These are phyloP conservation scores for Unio pictorum DNA, from an alignment of 2,888 invertebrate genomes.

Conservation along the genomic window DNA sequence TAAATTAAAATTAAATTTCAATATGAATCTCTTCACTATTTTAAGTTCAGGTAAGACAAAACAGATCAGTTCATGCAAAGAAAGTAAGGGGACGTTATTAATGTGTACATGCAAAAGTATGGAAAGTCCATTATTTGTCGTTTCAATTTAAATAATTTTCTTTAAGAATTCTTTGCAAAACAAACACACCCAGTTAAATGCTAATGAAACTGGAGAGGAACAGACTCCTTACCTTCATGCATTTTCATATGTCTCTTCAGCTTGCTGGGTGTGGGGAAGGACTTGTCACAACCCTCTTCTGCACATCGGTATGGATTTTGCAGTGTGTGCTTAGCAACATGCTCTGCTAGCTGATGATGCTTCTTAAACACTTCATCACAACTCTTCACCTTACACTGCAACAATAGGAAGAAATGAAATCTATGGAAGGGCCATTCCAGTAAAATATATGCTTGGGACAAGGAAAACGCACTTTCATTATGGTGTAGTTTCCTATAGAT, in stretches of 20 bases:
- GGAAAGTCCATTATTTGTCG: no score
- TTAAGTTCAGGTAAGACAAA: no score
- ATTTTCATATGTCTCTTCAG: slow-evolving; percentile 51
- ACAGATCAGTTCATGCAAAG: no score
- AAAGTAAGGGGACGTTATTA: no score
- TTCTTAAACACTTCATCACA: slow-evolving; percentile 56
- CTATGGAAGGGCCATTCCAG: no score
- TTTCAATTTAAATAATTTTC: no score
- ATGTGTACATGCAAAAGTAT: no score
- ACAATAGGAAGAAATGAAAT: slow-evolving; percentile 5
- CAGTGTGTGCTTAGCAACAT: slow-evolving; percentile 36
- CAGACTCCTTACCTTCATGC: slow-evolving; percentile 42
- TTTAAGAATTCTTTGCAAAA: background rate
- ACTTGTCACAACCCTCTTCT: slow-evolving; percentile 47
- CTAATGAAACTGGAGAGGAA: background rate
- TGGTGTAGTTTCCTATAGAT: no score
- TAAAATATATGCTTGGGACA: no score
- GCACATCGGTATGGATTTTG: slow-evolving; percentile 43
- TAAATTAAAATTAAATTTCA: no score
- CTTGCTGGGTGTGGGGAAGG: slow-evolving; percentile 44
- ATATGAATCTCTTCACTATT: no score
- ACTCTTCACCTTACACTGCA: slow-evolving; percentile 46
- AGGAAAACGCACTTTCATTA: no score
- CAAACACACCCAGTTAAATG: background rate
- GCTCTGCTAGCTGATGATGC: slow-evolving; percentile 54